Percentiles rank a stretch among this genome's conserved stretches.
Evolutionary conservation across 2,797 vertebrate species (phyloP).

Genomic region (Tamandua tetradactyla): DNA sequence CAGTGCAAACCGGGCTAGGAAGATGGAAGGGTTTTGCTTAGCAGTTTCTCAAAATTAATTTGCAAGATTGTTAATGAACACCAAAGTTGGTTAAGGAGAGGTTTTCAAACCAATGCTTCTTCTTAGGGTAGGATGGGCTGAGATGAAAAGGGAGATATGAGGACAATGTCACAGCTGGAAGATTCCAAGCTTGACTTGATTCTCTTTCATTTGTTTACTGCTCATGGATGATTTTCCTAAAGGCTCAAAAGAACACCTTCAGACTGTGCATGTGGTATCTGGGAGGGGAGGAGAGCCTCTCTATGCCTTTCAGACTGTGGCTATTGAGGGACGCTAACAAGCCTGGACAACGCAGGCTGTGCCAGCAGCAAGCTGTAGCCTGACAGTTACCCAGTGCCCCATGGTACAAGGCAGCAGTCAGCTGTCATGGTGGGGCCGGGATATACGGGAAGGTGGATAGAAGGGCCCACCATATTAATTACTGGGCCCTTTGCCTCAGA

Average conservation of each 20-base stretch:
- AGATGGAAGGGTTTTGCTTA: not conserved
- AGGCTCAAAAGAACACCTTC: conserved; percentile 3
- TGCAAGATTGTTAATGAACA: not conserved
- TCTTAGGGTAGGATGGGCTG: not conserved
- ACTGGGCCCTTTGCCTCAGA: not conserved
- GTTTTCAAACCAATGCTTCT: not conserved
- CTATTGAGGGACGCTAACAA: conserved; percentile 40
- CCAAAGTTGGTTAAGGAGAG: not conserved
- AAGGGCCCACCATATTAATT: not conserved
- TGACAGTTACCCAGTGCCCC: not conserved
- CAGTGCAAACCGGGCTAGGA: not conserved
- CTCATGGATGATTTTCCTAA: not conserved
- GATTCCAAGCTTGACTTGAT: not conserved
- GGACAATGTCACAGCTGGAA: not conserved
- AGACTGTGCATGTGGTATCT: conserved; percentile 22
- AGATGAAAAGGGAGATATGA: not conserved
- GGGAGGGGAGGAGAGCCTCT: not conserved
- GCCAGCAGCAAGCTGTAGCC: not conserved
- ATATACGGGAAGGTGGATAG: not conserved
- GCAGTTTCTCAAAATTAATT: not conserved
- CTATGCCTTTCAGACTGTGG: not conserved
- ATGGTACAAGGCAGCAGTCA: not conserved
- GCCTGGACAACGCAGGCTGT: not conserved
- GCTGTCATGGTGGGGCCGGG: not conserved
- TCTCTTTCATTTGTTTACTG: not conserved